Evolutionary conservation across 1,140 invertebrate genomes (phyloP).

Genomic region (Drosophila lini): DNA sequence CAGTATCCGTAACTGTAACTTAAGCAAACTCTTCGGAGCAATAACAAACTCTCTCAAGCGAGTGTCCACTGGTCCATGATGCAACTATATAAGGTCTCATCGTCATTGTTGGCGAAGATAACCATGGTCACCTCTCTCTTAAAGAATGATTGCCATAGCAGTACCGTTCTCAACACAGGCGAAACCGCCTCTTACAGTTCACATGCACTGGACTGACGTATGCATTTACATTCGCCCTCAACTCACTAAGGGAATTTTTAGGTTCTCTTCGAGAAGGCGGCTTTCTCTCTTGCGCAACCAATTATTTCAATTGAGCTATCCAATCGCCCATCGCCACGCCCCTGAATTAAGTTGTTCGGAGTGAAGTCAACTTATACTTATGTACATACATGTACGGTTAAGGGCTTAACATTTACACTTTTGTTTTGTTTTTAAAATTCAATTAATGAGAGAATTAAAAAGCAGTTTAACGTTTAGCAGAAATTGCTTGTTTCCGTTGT

Average conservation of each 20-base stretch:
- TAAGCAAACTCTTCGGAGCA: constrained; percentile 2
- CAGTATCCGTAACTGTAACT: constrained; percentile 19
- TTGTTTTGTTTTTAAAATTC: not conserved
- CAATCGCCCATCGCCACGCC: constrained; percentile 15
- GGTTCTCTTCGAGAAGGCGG: not conserved
- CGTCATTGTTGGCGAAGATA: not conserved
- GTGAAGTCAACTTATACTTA: not conserved
- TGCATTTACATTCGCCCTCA: constrained; percentile 2
- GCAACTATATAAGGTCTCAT: not conserved
- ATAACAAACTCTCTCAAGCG: constrained; percentile 3
- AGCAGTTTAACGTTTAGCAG: not conserved
- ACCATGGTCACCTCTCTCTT: not conserved
- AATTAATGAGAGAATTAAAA: not conserved
- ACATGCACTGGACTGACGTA: constrained; percentile 4
- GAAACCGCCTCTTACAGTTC: not conserved
- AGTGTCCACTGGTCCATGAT: not conserved
- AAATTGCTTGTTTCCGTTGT: not conserved
- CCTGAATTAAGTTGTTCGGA: not conserved
- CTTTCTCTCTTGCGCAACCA: constrained; percentile 3
- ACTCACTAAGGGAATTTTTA: not conserved
- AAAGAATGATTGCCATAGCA: not conserved
- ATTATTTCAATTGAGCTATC: constrained; percentile 1
- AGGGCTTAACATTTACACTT: constrained; percentile 22
- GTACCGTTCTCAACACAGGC: not conserved
- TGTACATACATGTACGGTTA: not conserved